Evolutionary conservation across 2,113 vertebrate species (phyloP).

Genomic region (Coturnix japonica): DNA sequence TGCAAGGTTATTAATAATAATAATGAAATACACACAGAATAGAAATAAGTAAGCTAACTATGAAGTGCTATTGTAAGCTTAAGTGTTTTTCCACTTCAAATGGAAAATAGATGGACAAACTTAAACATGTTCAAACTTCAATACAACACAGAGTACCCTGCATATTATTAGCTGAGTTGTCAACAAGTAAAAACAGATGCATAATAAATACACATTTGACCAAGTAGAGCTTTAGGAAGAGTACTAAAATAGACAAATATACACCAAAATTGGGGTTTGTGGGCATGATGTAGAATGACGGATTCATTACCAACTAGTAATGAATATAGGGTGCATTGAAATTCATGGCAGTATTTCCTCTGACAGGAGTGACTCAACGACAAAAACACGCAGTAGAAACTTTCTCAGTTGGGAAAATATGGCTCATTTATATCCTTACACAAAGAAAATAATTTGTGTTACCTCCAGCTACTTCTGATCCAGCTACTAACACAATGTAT

Average conservation of each 20-base stretch:
- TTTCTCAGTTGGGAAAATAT: not conserved
- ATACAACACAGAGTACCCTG: not conserved
- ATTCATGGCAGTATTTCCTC: not conserved
- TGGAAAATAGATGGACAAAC: not conserved
- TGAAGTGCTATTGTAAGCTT: not conserved
- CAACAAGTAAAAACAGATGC: not conserved
- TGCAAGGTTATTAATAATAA: slow-evolving; percentile 20
- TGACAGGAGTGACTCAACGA: not conserved
- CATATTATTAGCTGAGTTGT: not conserved
- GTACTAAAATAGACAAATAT: not conserved
- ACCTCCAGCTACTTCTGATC: not conserved
- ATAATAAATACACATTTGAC: not conserved
- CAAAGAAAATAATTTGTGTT: not conserved
- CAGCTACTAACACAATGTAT: not conserved
- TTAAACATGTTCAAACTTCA: not conserved
- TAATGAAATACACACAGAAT: slow-evolving; percentile 6
- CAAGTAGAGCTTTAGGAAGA: not conserved
- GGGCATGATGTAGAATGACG: not conserved
- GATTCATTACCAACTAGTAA: not conserved
- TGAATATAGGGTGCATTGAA: not conserved
- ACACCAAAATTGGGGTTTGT: not conserved
- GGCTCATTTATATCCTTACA: not conserved
- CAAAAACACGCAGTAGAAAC: not conserved
- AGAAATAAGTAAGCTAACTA: not conserved
- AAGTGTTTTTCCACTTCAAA: not conserved